Evolutionary conservation across 2,113 vertebrate species (phyloP).

Genomic region (Gallinago media): DNA sequence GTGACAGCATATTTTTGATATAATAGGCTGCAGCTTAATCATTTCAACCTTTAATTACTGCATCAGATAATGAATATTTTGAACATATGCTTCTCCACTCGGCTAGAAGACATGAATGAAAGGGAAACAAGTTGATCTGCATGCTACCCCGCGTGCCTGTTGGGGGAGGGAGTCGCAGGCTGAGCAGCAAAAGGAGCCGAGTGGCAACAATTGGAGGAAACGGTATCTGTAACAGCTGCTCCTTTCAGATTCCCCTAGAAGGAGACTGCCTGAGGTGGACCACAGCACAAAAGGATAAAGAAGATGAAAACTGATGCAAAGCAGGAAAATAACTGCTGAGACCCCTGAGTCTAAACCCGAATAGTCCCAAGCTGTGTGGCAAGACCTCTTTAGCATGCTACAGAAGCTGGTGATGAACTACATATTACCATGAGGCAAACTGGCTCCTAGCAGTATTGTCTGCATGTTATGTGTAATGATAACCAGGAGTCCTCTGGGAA

Average conservation of each 20-base stretch:
- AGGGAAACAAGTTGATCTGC: conserved; percentile 84
- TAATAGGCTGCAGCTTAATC: conserved; percentile 44
- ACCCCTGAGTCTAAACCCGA: conserved; percentile 77
- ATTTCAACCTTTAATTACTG: conserved; percentile 79
- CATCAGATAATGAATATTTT: conserved; percentile 83
- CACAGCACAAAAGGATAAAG: conserved; percentile 89
- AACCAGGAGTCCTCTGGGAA: conserved; percentile 81
- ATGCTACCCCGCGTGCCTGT: conserved; percentile 62
- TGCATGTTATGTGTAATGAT: conserved; percentile 81
- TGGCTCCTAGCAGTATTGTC: conserved; percentile 78
- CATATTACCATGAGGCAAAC: conserved; percentile 83
- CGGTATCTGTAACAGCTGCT: conserved; percentile 87
- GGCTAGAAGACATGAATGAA: conserved; percentile 66
- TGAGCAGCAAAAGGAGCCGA: conserved; percentile 41
- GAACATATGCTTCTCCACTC: conserved; percentile 85
- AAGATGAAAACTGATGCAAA: conserved; percentile 87
- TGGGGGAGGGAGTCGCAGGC: conserved; percentile 22
- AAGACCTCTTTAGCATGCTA: conserved; percentile 86
- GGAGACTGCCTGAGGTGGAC: conserved; percentile 86
- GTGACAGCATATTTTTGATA: conserved; percentile 1
- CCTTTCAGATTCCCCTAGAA: conserved; percentile 87
- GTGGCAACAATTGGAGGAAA: conserved; percentile 85
- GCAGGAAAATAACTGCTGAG: conserved; percentile 87
- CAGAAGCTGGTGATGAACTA: conserved; percentile 85
- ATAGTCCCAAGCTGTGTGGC: conserved; percentile 78